Conservation (phyloP, 2,888 invertebrate genomes). For the Heliothis peltigera region DNA sequence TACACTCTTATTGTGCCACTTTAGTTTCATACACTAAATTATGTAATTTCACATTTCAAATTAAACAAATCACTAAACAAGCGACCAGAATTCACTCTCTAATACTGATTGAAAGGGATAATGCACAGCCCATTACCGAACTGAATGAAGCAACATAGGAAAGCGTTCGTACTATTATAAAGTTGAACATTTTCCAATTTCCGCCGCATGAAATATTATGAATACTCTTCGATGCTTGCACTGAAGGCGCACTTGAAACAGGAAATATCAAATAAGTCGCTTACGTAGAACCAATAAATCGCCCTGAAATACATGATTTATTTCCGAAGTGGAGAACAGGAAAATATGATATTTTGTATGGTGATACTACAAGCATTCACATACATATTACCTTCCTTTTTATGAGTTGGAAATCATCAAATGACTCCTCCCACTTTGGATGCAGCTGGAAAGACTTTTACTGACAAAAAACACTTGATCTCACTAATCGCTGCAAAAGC, state of each 20-base stretch:
- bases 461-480: too few species aligned
- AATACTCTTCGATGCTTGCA: conserved; percentile 44
- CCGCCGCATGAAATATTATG: conserved; percentile 58
- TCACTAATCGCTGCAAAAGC: too few species aligned
- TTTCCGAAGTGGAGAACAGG: conserved; percentile 2
- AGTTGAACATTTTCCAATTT: conserved; percentile 62
- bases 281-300: conserved; percentile 33
- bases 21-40: background rate
- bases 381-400: too few species aligned
- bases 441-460: too few species aligned
- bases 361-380: background rate
- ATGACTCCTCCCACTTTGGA: too few species aligned
- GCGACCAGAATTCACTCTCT: conserved; percentile 6
- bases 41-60: too few species aligned
- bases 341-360: conserved; percentile 1
- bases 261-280: conserved; percentile 39
- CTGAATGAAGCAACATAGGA: conserved; percentile 28
- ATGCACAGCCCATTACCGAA: background rate
- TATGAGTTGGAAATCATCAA: too few species aligned
- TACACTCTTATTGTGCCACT: too few species aligned
- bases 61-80: background rate
- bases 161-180: conserved; percentile 43
- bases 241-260: conserved; percentile 50
- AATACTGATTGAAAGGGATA: conserved; percentile 22
- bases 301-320: conserved; percentile 15